Percentiles rank a stretch among this genome's conserved stretches.
These are phyloP conservation scores for Globodera rostochiensis DNA, from an alignment of 1,140 invertebrate genomes.

Conservation along the genomic window DNA sequence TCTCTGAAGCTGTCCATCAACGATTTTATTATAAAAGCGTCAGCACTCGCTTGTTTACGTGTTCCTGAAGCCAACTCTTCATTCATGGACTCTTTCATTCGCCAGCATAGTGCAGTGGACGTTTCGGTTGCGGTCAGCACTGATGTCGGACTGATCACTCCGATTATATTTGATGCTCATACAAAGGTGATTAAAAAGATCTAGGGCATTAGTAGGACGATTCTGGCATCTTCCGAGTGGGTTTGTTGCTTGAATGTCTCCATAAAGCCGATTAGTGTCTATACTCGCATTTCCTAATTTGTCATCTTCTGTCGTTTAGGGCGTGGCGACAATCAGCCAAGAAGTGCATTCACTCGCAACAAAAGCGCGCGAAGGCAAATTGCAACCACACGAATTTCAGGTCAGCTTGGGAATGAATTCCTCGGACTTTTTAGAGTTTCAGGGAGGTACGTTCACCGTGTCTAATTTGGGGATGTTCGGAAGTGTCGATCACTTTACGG, in stretches of 20 bases:
- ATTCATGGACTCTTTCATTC: constrained; percentile 91
- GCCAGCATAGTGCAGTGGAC: constrained; percentile 91
- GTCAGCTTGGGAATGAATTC: constrained; percentile 71
- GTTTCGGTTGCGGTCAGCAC: constrained; percentile 95
- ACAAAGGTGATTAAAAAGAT: constrained; percentile 71
- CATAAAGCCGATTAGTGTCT: too few species aligned
- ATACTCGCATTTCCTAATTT: too few species aligned
- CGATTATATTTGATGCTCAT: constrained; percentile 92
- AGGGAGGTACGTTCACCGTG: constrained; percentile 79
- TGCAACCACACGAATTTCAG: constrained; percentile 95
- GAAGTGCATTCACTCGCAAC: constrained; percentile 82
- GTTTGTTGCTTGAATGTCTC: too few species aligned
- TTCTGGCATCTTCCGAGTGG: too few species aligned
- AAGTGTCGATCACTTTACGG: constrained; percentile 72
- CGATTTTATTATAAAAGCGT: constrained; percentile 95
- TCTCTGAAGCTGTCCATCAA: constrained; percentile 84
- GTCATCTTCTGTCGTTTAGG: constrained; percentile 65
- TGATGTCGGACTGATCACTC: constrained; percentile 90
- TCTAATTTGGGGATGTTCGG: constrained; percentile 99
- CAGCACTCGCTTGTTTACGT: constrained; percentile 84
- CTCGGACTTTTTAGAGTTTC: constrained; percentile 58
- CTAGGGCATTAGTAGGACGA: too few species aligned
- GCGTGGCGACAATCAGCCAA: constrained; percentile 82
- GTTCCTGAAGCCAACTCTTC: constrained; percentile 93
- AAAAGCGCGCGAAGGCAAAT: constrained; percentile 88